Conservation (phyloP, 1,140 invertebrate species). For the Drosophila ercepeae region DNA sequence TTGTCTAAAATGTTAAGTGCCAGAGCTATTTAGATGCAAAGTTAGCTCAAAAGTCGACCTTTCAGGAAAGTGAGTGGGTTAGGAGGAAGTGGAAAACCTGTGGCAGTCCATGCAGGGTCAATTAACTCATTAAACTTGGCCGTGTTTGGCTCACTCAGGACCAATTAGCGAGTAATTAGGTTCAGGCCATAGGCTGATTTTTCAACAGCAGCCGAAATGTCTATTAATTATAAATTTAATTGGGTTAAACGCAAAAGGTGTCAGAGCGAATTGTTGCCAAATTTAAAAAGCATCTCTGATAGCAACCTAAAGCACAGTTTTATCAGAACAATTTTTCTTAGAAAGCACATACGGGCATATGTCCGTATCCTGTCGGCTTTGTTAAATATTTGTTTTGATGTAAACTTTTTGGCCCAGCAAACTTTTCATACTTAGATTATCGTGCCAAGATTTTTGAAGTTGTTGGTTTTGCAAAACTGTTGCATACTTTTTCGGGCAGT, state of each 20-base stretch:
- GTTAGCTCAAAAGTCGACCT: constrained; percentile 14
- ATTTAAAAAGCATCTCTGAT: constrained; percentile 3
- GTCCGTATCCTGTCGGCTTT: constrained; percentile 5
- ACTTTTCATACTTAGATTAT: constrained; percentile 32
- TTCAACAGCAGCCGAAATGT: constrained; percentile 23
- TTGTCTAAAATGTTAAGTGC: constrained; percentile 20
- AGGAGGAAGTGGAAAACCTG: background rate
- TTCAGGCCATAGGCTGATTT: constrained; percentile 17
- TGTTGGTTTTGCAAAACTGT: constrained; percentile 38
- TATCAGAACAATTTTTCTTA: background rate
- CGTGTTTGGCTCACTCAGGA: constrained; percentile 18
- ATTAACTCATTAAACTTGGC: constrained; percentile 39
- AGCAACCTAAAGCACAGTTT: background rate
- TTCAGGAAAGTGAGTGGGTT: background rate
- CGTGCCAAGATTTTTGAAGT: constrained; percentile 23
- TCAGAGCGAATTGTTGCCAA: background rate
- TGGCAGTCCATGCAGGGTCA: constrained; percentile 19
- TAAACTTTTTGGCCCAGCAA: constrained; percentile 22
- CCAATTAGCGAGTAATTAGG: constrained; percentile 50
- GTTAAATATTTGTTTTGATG: constrained; percentile 35
- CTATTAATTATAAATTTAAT: constrained; percentile 47
- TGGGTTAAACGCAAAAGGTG: constrained; percentile 4
- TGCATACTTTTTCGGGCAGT: constrained; percentile 25
- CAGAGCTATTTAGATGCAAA: constrained; percentile 31
- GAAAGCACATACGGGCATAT: background rate